Evolutionary conservation across 2,113 vertebrate genomes (phyloP).

Genomic region (Cyanoliseus patagonus): DNA sequence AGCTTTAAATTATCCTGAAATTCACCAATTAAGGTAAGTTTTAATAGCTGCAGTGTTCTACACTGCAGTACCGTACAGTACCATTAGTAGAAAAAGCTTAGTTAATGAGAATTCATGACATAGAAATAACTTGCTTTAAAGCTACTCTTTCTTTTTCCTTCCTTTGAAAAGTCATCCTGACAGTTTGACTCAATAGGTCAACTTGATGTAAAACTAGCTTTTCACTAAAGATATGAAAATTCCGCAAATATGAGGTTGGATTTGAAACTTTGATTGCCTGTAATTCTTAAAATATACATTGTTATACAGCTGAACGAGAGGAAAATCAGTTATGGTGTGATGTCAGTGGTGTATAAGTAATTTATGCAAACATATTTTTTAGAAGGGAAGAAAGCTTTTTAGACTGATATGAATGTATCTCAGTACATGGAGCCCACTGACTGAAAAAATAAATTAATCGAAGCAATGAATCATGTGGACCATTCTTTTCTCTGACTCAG

Average conservation of each 20-base stretch:
- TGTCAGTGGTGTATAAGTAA: background rate
- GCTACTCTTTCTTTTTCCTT: background rate
- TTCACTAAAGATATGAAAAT: slow-evolving; percentile 10
- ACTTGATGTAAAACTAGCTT: background rate
- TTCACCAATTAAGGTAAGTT: background rate
- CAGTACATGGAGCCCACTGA: background rate
- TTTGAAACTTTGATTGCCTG: background rate
- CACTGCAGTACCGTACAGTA: background rate
- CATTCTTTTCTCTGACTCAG: background rate
- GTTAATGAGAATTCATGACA: slow-evolving; percentile 8
- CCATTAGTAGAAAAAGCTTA: background rate
- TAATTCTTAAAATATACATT: background rate
- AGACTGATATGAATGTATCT: background rate
- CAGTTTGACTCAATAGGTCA: slow-evolving; percentile 23
- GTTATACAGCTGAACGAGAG: background rate
- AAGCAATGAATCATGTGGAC: background rate
- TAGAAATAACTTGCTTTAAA: slow-evolving; percentile 34
- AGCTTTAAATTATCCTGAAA: slow-evolving; percentile 24
- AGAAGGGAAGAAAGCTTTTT: background rate
- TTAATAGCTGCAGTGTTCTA: background rate
- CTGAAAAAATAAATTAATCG: background rate
- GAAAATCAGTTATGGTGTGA: background rate
- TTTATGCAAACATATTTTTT: background rate
- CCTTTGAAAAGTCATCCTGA: slow-evolving; percentile 20
- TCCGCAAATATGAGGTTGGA: background rate